Conservation (phyloP, 2,113 vertebrate species). For the Formicarius rufipectus region DNA sequence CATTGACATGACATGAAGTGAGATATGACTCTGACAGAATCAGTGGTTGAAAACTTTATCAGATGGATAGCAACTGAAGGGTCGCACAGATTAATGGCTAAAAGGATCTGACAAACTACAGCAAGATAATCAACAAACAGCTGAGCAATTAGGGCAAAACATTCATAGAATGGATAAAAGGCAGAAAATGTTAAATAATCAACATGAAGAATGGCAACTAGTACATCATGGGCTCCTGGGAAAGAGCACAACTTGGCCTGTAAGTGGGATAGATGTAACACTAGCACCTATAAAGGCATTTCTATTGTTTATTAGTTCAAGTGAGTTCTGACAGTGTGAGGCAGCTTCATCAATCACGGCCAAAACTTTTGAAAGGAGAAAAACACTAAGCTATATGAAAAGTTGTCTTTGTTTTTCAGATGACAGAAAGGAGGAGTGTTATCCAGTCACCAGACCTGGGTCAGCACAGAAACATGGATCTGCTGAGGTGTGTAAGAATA, state of each 20-base stretch:
- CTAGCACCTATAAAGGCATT: background rate
- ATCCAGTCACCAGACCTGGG: background rate
- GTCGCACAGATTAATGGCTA: conserved; percentile 21
- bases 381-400: background rate
- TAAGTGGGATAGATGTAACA: background rate
- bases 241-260: background rate
- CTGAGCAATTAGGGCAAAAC: conserved; percentile 33
- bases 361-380: background rate
- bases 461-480: background rate
- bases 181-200: conserved; percentile 14
- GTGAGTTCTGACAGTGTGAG: background rate
- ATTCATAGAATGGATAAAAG: background rate
- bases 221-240: background rate
- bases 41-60: background rate
- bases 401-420: background rate
- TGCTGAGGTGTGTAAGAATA: background rate
- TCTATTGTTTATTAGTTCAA: conserved; percentile 14
- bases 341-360: background rate
- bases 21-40: background rate
- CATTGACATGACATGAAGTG: background rate
- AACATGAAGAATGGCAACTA: background rate
- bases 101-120: conserved; percentile 8
- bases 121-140: conserved; percentile 23
- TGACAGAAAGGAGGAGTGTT: background rate
- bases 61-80: conserved; percentile 22